A percentile compares a stretch with the other conserved stretches of the same genome.
These are phyloP conservation scores for Melieria crassipennis DNA, from an alignment of 2,888 invertebrate genomes.

Conservation along the genomic window DNA sequence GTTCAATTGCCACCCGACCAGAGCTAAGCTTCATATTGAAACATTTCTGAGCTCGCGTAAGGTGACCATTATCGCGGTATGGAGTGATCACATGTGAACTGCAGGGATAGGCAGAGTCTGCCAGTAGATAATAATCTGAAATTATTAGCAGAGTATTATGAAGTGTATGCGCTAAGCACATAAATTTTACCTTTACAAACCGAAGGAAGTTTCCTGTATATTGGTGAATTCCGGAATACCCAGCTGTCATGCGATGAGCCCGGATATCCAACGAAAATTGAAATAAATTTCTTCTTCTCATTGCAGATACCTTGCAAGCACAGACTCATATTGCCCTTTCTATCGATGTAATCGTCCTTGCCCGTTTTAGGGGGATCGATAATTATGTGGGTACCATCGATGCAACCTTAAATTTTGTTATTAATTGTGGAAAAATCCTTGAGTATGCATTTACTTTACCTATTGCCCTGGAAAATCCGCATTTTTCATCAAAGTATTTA, in stretches of 20 bases:
- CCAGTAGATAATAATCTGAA: constrained; percentile 30
- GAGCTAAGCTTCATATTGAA: constrained; percentile 36
- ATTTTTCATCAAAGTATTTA: constrained; percentile 22
- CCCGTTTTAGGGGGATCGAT: constrained; percentile 28
- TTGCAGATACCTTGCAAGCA: constrained; percentile 35
- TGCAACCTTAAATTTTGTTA: constrained; percentile 22
- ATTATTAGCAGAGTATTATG: background rate
- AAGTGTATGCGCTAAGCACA: background rate
- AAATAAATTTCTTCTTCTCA: constrained; percentile 33
- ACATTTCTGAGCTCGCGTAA: constrained; percentile 21
- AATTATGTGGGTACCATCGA: constrained; percentile 30
- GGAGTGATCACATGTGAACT: constrained; percentile 29
- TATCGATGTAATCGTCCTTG: constrained; percentile 33
- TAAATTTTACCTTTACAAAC: constrained; percentile 17
- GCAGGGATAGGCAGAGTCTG: constrained; percentile 37
- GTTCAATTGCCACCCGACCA: constrained; percentile 28
- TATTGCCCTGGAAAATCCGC: constrained; percentile 25
- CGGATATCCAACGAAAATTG: constrained; percentile 34
- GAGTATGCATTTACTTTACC: constrained; percentile 7
- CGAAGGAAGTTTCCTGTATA: constrained; percentile 13
- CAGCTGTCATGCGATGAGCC: constrained; percentile 37
- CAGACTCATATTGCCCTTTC: constrained; percentile 28
- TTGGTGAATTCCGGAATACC: constrained; percentile 26
- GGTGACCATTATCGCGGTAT: constrained; percentile 23
- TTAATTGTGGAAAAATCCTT: background rate